These are phyloP conservation scores for Notamacropus eugenii DNA, from an alignment of 2,797 vertebrate species.

Conservation along the genomic window DNA sequence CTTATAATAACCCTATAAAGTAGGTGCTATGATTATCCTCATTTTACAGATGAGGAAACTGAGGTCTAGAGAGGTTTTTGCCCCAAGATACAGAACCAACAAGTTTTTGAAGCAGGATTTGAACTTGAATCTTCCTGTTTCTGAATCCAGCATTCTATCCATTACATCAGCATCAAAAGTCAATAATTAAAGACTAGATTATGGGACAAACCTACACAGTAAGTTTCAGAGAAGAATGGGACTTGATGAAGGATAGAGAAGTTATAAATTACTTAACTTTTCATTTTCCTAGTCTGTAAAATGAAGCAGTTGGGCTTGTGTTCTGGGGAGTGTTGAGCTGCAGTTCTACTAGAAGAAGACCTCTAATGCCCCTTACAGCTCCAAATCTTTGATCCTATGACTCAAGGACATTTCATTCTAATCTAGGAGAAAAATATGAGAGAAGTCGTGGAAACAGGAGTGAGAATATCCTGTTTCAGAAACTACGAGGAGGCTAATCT, in stretches of 20 bases:
- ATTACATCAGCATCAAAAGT: background rate
- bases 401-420: background rate
- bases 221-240: background rate
- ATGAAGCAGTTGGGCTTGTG: background rate
- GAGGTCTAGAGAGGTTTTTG: background rate
- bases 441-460: background rate
- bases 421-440: background rate
- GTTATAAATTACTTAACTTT: background rate
- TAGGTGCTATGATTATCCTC: background rate
- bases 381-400: background rate
- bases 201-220: background rate
- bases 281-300: background rate
- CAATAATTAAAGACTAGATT: background rate
- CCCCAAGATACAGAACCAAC: background rate
- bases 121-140: background rate
- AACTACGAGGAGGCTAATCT: background rate
- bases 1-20: background rate
- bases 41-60: background rate
- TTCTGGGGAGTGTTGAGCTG: background rate
- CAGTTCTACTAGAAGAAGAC: background rate
- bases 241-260: background rate
- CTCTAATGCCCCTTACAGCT: background rate
- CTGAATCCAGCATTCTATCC: background rate
- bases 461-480: background rate
- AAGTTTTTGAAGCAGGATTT: background rate